A percentile compares a stretch with the other conserved stretches of the same genome.
Evolutionary conservation across 1,140 invertebrate genomes (phyloP).

Genomic region (Coptotermes formosanus): DNA sequence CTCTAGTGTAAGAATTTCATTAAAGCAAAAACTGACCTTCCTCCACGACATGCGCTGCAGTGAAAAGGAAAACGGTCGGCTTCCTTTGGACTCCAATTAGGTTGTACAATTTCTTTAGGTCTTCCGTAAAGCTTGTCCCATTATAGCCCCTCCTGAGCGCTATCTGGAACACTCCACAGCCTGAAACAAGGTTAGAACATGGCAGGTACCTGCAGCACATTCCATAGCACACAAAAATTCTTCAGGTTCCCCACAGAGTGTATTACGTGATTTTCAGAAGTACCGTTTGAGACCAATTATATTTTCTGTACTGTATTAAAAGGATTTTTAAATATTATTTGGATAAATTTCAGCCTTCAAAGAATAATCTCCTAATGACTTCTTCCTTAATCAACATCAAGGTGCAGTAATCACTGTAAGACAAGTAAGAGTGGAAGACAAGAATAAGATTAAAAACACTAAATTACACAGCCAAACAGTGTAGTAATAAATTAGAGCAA

Average conservation of each 20-base stretch:
- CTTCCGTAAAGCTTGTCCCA: constrained; percentile 78
- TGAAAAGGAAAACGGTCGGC: constrained; percentile 79
- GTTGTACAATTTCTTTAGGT: constrained; percentile 77
- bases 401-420: no score
- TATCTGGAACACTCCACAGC: constrained; percentile 82
- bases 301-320: no score
- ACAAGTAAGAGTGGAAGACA: no score
- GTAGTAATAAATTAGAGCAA: no score
- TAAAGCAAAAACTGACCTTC: constrained; percentile 35
- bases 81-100: constrained; percentile 74
- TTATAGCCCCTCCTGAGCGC: constrained; percentile 76
- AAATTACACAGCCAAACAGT: no score
- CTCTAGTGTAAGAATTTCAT: no score
- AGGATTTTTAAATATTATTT: no score
- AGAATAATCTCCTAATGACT: no score
- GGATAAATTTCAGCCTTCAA: no score
- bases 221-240: neutral
- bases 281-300: neutral
- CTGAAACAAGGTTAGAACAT: constrained; percentile 40
- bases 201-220: constrained; percentile 34
- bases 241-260: neutral
- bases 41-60: constrained; percentile 68
- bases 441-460: no score
- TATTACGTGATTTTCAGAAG: neutral
- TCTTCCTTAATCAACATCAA: no score